Conservation (phyloP, 2,113 vertebrate species). For the Phainopepla nitens region DNA sequence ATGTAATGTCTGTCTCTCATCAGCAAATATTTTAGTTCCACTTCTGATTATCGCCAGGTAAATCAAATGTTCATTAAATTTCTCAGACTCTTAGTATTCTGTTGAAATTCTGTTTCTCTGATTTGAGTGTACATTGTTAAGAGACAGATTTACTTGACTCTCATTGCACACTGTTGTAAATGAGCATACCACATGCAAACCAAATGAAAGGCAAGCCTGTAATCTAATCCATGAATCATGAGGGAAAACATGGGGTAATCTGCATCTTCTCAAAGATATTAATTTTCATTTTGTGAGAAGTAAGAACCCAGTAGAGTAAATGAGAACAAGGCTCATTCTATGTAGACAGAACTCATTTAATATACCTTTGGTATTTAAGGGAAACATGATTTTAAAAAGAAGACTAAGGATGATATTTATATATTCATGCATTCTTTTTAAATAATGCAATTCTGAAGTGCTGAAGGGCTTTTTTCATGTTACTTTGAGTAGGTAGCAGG, state of each 20-base stretch:
- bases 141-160: background rate
- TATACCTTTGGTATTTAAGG: background rate
- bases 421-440: background rate
- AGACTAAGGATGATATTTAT: background rate
- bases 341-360: background rate
- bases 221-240: background rate
- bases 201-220: background rate
- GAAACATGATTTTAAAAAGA: background rate
- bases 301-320: background rate
- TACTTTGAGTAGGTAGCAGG: background rate
- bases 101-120: background rate
- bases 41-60: background rate
- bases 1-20: background rate
- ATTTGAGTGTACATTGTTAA: background rate
- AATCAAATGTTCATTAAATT: background rate
- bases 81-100: background rate
- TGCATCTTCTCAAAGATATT: background rate
- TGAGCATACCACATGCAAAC: background rate
- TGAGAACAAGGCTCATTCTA: background rate
- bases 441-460: background rate
- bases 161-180: background rate
- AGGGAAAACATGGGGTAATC: background rate
- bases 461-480: background rate
- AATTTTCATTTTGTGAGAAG: background rate
- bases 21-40: background rate